Evolutionary conservation across 1,140 invertebrate genomes (phyloP).

Genomic region (Danaus plexippus): DNA sequence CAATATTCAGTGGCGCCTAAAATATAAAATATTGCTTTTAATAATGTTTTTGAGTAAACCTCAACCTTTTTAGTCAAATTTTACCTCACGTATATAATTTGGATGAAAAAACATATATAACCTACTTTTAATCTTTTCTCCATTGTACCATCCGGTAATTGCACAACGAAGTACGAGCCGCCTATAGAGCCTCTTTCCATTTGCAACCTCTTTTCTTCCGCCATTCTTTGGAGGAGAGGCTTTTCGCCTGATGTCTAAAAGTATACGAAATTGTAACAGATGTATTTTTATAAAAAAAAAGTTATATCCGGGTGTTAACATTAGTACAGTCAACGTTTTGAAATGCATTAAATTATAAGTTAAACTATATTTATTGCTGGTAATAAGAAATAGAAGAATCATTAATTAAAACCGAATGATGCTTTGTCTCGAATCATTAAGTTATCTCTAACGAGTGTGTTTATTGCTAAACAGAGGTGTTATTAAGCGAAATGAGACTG

Average conservation of each 20-base stretch:
- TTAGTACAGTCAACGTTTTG: too few relatives aligned
- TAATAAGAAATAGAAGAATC: too few relatives aligned
- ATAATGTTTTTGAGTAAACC: background rate
- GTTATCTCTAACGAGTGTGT: too few relatives aligned
- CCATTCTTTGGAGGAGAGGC: constrained; percentile 88
- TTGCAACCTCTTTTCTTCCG: constrained; percentile 90
- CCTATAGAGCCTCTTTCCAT: constrained; percentile 89
- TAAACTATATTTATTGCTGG: too few relatives aligned
- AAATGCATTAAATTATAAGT: too few relatives aligned
- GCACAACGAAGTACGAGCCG: constrained; percentile 93
- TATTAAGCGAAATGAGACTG: too few relatives aligned
- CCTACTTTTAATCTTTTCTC: constrained; percentile 85
- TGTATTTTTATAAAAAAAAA: too few relatives aligned
- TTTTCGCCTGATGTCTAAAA: constrained; percentile 75
- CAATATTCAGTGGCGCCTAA: constrained; percentile 83
- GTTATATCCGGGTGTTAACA: too few relatives aligned
- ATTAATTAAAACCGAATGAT: too few relatives aligned
- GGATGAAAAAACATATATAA: background rate
- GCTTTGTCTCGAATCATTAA: too few relatives aligned
- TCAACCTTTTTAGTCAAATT: background rate
- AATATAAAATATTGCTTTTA: constrained; percentile 9
- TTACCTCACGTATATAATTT: too few relatives aligned
- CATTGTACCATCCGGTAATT: constrained; percentile 90
- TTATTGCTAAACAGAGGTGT: too few relatives aligned
- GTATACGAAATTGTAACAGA: constrained; percentile 1